Evolutionary conservation across 2,113 vertebrate species (phyloP).

Genomic region (Lamprologus ornatipinnis): DNA sequence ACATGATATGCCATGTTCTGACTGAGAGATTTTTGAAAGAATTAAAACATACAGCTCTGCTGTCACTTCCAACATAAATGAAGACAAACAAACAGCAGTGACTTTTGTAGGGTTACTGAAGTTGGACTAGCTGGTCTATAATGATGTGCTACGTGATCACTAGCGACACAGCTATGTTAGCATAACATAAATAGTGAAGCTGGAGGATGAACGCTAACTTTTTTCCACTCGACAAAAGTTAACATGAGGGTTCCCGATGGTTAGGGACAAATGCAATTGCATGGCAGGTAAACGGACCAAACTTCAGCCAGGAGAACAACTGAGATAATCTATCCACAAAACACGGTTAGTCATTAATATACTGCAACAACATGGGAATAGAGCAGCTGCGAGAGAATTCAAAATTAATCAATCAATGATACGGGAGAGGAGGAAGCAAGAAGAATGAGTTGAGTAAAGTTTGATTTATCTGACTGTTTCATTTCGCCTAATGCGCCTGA

Average conservation of each 20-base stretch:
- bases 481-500: neutral
- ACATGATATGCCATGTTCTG: neutral
- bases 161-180: neutral
- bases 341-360: neutral
- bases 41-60: neutral
- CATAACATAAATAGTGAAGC: neutral
- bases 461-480: neutral
- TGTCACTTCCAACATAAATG: fast-evolving
- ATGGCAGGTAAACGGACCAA: neutral
- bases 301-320: neutral
- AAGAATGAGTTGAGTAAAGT: neutral
- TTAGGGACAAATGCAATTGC: neutral
- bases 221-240: neutral
- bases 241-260: fast-evolving
- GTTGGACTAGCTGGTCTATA: neutral
- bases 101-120: neutral
- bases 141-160: neutral
- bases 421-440: neutral
- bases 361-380: neutral
- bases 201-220: neutral
- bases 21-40: neutral
- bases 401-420: neutral
- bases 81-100: neutral
- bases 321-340: neutral
- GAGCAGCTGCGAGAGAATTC: neutral